Evolutionary conservation across 2,797 vertebrate species (phyloP), one percentile per base, ranked within the genome.

Genomic region (Enteromius unitaeniatus): DNA sequence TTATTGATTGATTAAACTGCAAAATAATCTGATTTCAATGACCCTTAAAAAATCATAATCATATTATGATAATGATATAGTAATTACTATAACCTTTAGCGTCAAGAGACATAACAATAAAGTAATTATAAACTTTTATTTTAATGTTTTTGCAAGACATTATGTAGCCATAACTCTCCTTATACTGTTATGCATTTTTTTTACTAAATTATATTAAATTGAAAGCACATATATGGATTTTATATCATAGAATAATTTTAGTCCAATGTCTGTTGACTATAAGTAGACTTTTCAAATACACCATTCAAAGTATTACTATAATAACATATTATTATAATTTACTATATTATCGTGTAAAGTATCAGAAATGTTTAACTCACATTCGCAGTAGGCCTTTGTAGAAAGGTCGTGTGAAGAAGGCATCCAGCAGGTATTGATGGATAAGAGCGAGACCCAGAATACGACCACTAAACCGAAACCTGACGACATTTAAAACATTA

Each of bases 331-430:
- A 58, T 2, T 45, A 45, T 45, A 11, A 62, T 62, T 28, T 28
- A 28, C 5, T 6, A 62, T 28, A 28, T 28, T 62, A 62, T 6
- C 6, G 10, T 40, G 37, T 40, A 40, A 40, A 40, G 37, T 40
- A 40, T 40, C 37, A 40, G 37, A 40, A 40, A 40, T 9, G 37
- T 40, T 40, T 40, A 1, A 94, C 96, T 95, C 87, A 99, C 98
- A 99, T 99, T 92, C 97, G 95, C 77, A 99, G 97, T 26, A 99
- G 96, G 53, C 97, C 98, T 93, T 99, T 99, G 92, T 99, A 99
- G 94, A 99, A 99, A 13, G 98, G 98, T 49, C 98, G 93, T 7
- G 98, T 99, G 84, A 99, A 99, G 93, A 99, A 99, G 89, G 98
- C 98, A 89, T 99, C 98, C 86, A 99, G 92, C 91, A 99, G 95